phyloP scores from a whole-genome alignment of 35 echinoderm and acorn worm genomes.

The Eucidaris tribuloides region DNA sequence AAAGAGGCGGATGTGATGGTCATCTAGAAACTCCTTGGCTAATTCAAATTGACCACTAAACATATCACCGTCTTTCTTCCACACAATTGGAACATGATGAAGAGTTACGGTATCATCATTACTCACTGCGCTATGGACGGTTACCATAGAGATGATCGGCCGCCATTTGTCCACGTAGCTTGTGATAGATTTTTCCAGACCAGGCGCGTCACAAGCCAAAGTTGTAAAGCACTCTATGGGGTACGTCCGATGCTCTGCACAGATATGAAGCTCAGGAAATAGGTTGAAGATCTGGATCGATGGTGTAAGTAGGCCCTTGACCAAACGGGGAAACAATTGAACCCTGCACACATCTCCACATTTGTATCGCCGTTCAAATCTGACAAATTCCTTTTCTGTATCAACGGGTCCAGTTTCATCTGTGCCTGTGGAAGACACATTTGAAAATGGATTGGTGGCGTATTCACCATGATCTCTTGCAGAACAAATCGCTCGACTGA shows the following conservation, averaged over 20 bases:
- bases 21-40: not conserved
- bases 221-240: constrained; percentile 49
- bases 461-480: not conserved
- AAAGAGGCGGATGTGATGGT: not conserved
- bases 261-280: constrained; percentile 36
- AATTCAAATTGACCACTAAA: not conserved
- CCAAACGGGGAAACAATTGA: constrained; percentile 27
- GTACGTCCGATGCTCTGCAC: constrained; percentile 57
- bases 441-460: not conserved
- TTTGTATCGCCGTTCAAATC: constrained; percentile 16
- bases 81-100: constrained; percentile 33
- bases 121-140: constrained; percentile 36
- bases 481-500: not conserved
- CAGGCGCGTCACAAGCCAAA: constrained; percentile 14
- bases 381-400: not conserved
- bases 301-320: constrained; percentile 42
- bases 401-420: not conserved
- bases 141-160: constrained; percentile 24
- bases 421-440: not conserved
- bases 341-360: constrained; percentile 38
- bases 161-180: constrained; percentile 29
- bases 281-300: constrained; percentile 49
- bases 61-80: not conserved
- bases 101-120: constrained; percentile 37
- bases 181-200: not conserved